Base-by-base conservation (phyloP, 1,140 invertebrate species). In the Hormaphis cornu region DNA sequence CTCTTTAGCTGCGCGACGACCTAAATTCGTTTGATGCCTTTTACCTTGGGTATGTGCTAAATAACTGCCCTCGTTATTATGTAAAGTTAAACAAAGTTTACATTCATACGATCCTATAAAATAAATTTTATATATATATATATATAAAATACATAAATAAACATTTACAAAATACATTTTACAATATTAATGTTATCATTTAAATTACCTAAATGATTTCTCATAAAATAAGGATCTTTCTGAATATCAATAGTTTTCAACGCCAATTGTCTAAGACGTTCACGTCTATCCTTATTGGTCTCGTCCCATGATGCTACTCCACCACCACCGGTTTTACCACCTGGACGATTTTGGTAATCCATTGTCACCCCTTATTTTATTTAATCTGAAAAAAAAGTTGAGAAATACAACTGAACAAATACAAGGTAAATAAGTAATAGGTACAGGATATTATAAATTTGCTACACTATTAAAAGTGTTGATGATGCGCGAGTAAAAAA, bases 31-130 rank as follows among this genome's bases (percentile, higher is more conserved):
- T 79, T 99, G 97, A 90, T 99, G 97, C 75, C 99, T 99, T 78
- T 99, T 99, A n/a, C 97, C 97, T 80, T 99, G 97, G 0, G 97
- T 99, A 76, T 99, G 97, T 14, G 97, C 97, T 74, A 99, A 82
- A 77, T 99, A 99, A 77, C 94, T 98, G 3, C 97, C 97, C 80
- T 99, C 97, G 82, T 99, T 99, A 76, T 99, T 99, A 77, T 99
- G 97, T 14, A 99, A 81, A 1, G 97, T 99, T 18, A 99, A 79
- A 83, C 97, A 99, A 0, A 99, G 80, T 82, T 99, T 99, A 79
- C 97, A 99, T 80, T 99, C 97, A 81, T 99, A 99, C 2, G 97
- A 97, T 0, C 94, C 87, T 88, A 74, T 44, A n/a, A n/a, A n/a
- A n/a, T n/a, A n/a, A n/a, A n/a, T n/a, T n/a, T n/a, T n/a, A n/a